Conservation (phyloP, 2,113 vertebrate genomes). For the Thalassoma bifasciatum region DNA sequence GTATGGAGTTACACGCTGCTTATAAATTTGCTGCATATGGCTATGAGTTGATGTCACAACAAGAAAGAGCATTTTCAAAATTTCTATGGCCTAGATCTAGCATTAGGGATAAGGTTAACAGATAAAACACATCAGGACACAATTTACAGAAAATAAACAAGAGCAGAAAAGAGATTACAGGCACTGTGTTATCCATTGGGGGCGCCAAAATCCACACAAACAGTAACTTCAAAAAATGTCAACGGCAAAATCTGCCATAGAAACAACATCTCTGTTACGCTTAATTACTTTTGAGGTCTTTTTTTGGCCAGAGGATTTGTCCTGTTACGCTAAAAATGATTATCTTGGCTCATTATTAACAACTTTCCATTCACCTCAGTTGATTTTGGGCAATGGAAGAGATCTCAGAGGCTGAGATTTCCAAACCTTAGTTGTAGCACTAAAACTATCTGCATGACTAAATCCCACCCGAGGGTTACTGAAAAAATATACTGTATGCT, state of each 20-base stretch:
- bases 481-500: constrained; percentile 3
- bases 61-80: no score
- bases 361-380: not conserved
- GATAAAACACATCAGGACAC: no score
- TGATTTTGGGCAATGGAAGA: constrained; percentile 15
- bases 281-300: constrained; percentile 18
- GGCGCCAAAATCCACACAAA: no score
- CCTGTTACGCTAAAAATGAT: not conserved
- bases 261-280: not conserved
- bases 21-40: no score
- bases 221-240: constrained; percentile 4
- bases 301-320: constrained; percentile 18
- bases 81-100: no score
- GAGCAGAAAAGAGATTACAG: no score
- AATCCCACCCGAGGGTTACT: not conserved
- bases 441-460: constrained; percentile 20
- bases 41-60: no score
- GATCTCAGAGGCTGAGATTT: constrained; percentile 19
- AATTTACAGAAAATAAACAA: no score
- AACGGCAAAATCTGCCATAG: constrained; percentile 16
- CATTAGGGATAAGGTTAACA: no score
- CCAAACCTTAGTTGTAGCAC: constrained; percentile 6
- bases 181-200: no score
- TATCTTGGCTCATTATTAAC: not conserved
- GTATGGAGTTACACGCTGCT: no score